phyloP scores from a whole-genome alignment of 2,888 invertebrate species.

The Orchesellides sinensis region DNA sequence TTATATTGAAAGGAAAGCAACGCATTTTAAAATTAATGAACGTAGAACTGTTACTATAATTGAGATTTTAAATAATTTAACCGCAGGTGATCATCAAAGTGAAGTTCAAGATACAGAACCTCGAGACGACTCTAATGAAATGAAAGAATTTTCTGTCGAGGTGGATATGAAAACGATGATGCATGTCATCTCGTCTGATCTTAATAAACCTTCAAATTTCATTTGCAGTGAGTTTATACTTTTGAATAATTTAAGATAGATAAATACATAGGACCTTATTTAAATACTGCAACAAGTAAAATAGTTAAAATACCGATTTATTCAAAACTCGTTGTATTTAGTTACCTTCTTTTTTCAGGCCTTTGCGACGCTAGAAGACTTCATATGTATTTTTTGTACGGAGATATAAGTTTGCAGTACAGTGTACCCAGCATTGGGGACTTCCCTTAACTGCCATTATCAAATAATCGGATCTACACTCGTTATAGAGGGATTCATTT shows the following conservation, averaged over 20 bases:
- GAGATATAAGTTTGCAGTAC: constrained; percentile 69
- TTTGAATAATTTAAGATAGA: too few relatives aligned
- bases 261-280: too few relatives aligned
- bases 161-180: constrained; percentile 68
- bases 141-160: constrained; percentile 48
- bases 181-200: constrained; percentile 61
- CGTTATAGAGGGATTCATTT: too few relatives aligned
- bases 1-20: too few relatives aligned
- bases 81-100: constrained; percentile 22
- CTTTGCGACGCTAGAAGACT: constrained; percentile 49
- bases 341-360: constrained; percentile 42
- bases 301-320: too few relatives aligned
- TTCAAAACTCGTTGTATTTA: too few relatives aligned
- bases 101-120: background rate
- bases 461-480: too few relatives aligned
- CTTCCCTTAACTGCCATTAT: background rate
- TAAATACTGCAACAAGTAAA: too few relatives aligned
- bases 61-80: too few relatives aligned
- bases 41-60: too few relatives aligned
- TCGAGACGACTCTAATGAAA: background rate
- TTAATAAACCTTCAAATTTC: constrained; percentile 57
- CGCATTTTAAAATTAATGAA: too few relatives aligned
- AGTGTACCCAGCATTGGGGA: constrained; percentile 57
- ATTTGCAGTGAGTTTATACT: constrained; percentile 58
- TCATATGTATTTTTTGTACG: constrained; percentile 65